Base-by-base conservation (phyloP, 2,888 invertebrate species). In the Caenorhabditis zanzibari region DNA sequence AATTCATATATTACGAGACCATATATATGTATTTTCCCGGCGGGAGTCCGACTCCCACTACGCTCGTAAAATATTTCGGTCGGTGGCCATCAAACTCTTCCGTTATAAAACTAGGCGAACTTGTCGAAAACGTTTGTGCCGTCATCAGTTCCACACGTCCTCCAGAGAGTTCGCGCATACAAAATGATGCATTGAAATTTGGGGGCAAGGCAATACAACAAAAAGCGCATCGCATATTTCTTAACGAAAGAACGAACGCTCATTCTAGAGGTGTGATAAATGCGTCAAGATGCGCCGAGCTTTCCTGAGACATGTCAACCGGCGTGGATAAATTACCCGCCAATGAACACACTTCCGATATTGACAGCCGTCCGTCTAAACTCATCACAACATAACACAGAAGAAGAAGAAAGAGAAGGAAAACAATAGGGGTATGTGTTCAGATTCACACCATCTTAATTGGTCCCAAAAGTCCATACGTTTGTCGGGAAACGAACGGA, bases 161-260 rank as follows among this genome's bases (percentile, higher is more conserved):
- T 75, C 75, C 56, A 66, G 75, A 75, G 75, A 75, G 66, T 66
- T 75, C 61, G 76, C 52, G 69, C 76, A 76, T 76, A 68, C 76
- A 59, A 59, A 68, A 76, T 76, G 76, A 76, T 76, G 52, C 69
- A 69, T 76, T 58, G 38, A 69, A 58, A 44, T 52, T 49, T 49
- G 56, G 58, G 49, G 58, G n/a, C n/a, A n/a, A n/a, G 44, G 69
- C n/a, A 44, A 38, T 44, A 41, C 28, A 63, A 26, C 22, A 16
- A 14, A 26, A 35, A 35, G 56, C 56, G 66, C 35, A 16, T 19
- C 52, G 22, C 32, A 14, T 24, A 52, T 59, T n/a, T 59, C 59
- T 35, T 19, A 16, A 44, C n/a, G 63, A 41, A 12, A 22, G 41
- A 41, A 49, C 28, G 64, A 54, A 64, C 61, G 24, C 38, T 26